Conservation (phyloP, 2,797 vertebrate genomes). For the Molossus molossus region DNA sequence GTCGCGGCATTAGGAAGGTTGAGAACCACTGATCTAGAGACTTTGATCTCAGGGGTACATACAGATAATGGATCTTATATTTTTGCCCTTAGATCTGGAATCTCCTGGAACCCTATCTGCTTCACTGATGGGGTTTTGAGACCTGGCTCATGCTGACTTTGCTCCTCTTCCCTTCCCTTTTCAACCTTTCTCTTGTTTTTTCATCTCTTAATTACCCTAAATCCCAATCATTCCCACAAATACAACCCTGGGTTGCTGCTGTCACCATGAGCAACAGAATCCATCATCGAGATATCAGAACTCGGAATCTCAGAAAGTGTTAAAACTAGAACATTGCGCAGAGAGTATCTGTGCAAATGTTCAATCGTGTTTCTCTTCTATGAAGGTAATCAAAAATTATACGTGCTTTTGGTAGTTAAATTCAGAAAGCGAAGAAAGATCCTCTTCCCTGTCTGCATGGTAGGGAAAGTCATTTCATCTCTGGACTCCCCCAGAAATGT, state of each 20-base stretch:
- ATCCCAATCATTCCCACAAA: conserved; percentile 30
- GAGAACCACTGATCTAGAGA: background rate
- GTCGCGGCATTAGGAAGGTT: too few relatives aligned
- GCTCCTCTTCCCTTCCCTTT: background rate
- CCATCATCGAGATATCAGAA: background rate
- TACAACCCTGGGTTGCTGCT: background rate
- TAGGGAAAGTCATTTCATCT: background rate
- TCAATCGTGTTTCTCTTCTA: background rate
- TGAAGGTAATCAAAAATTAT: conserved; percentile 49
- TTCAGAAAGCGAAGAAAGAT: conserved; percentile 4
- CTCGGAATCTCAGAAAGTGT: conserved; percentile 27
- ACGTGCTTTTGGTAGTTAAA: background rate
- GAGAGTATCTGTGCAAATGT: background rate
- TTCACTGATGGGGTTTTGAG: background rate
- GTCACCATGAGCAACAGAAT: background rate
- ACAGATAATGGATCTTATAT: background rate
- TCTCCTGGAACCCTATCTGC: background rate
- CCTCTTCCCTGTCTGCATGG: background rate
- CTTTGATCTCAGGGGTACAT: background rate
- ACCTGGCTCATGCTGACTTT: background rate
- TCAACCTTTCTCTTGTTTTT: background rate
- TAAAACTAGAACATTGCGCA: conserved; percentile 21
- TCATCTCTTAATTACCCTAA: background rate
- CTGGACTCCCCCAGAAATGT: background rate
- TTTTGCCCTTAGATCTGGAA: background rate